Base-by-base conservation (phyloP, 2,888 invertebrate genomes). In the Pandemis heparana region DNA sequence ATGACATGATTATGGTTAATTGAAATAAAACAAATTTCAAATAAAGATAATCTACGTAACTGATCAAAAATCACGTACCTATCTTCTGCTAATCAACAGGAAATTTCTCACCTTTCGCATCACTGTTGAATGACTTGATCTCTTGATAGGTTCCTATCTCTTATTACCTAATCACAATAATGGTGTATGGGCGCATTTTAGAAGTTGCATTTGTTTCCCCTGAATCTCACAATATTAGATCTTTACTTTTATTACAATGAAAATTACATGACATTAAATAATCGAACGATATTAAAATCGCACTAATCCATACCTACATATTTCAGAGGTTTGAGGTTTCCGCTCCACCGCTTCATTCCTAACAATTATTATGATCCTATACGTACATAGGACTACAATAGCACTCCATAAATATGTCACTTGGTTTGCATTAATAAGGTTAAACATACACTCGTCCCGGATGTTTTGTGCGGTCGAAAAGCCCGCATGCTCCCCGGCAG, bases 401-500 rank as follows among this genome's bases (percentile, higher is more conserved):
- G 41, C 18, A 62, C 23, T 48, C 32, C 23, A 32, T 46, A 64
- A 64, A 64, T 64, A 46, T 64, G 46, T 48, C 63, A 64, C 32
- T 64, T 16, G 38, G 10, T 48, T 48, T n/a, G 46, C 32, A 62
- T 62, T 71, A 46, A 63, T 32, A 63, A 63, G 62, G 68, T 68
- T 64, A 71, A 68, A 66, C 53, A 38, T 70, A 71, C 53, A 77
- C 74, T 79, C 75, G 81, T 87, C 83, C 87, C 89, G 89, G 89
- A 90, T 88, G 85, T 85, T 82, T 82, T 75, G 78, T 80, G 81
- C 80, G 80, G 79, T 80, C 76, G 79, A 84, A 79, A 79, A 81
- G 83, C 89, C 90, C 89, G 89, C 89, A 89, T 89, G 83, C 83
- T 84, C 84, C 81, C 76, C 76, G 71, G 80, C 82, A 86, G 82